Conservation (phyloP, 2,888 invertebrate genomes). For the Dolomedes plantarius region DNA sequence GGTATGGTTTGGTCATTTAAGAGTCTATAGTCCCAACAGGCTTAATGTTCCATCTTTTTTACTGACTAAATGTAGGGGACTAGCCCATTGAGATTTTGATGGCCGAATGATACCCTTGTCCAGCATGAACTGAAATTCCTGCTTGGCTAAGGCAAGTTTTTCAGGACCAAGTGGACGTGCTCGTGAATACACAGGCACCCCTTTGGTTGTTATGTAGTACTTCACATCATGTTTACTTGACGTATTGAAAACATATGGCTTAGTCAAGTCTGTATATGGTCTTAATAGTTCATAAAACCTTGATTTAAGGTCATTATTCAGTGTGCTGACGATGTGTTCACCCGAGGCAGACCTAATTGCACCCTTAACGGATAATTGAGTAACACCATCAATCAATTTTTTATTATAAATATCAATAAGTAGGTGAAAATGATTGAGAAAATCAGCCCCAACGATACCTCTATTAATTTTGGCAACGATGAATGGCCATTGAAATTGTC, state of each 20-base stretch:
- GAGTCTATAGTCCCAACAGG: constrained; percentile 17
- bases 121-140: constrained; percentile 17
- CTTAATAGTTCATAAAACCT: background rate
- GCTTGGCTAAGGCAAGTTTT: background rate
- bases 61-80: too few species aligned
- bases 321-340: background rate
- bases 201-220: background rate
- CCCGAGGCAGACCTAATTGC: background rate
- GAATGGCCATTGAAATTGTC: constrained; percentile 47
- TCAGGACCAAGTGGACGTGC: background rate
- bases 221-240: background rate
- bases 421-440: constrained; percentile 36
- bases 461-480: constrained; percentile 55
- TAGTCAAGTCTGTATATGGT: background rate
- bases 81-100: too few species aligned
- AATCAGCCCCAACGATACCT: constrained; percentile 72
- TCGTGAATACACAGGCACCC: background rate
- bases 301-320: background rate
- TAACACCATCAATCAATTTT: constrained; percentile 32
- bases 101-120: background rate
- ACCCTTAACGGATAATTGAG: background rate
- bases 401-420: constrained; percentile 13
- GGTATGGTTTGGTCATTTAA: background rate
- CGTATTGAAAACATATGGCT: background rate
- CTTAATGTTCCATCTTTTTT: constrained; percentile 5